Conservation (phyloP, 2,888 invertebrate genomes). For the Xanthia togata region DNA sequence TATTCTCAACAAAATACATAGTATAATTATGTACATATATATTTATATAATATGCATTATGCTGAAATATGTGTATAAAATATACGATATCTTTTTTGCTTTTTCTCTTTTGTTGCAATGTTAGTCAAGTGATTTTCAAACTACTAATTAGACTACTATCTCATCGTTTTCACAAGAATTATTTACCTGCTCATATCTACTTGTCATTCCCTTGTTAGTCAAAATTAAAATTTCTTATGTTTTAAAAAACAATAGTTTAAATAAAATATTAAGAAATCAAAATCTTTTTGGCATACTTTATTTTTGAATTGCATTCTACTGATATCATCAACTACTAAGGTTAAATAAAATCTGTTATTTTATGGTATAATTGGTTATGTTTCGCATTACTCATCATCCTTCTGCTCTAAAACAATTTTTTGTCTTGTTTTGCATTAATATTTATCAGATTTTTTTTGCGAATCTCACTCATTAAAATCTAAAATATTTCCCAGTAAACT, state of each 20-base stretch:
- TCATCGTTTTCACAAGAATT: not conserved
- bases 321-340: not conserved
- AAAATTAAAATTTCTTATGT: not conserved
- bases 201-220: not conserved
- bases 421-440: not conserved
- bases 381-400: not conserved
- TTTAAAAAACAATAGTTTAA: not conserved
- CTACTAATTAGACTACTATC: not conserved
- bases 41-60: not conserved
- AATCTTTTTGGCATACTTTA: not conserved
- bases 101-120: not conserved
- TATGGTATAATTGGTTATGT: not conserved
- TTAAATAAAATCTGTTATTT: not conserved
- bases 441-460: not conserved
- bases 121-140: not conserved
- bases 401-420: not conserved
- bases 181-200: not conserved
- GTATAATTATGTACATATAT: constrained; percentile 1
- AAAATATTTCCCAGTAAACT: constrained; percentile 16
- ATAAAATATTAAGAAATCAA: not conserved
- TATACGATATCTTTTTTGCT: not conserved
- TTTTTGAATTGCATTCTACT: not conserved
- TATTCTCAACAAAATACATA: not conserved
- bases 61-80: not conserved
- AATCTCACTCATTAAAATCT: constrained; percentile 2